These are phyloP conservation scores for Manis crassicaudata DNA, from an alignment of 2,797 vertebrate genomes.

Conservation along the genomic window DNA sequence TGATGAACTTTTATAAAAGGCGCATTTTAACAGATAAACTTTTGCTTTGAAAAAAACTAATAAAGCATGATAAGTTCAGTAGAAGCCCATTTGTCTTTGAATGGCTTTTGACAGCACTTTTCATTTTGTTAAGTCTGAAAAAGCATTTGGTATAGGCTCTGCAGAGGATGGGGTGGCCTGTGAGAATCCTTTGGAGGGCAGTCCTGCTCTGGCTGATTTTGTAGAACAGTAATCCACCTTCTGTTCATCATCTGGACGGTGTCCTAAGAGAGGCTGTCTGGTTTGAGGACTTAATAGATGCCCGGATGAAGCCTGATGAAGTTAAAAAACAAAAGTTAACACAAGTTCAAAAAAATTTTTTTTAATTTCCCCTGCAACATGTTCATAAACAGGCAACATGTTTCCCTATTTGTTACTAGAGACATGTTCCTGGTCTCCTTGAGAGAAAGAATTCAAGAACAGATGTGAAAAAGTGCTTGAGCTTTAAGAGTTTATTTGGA, in stretches of 20 bases:
- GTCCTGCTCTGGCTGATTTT: neutral
- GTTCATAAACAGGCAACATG: neutral
- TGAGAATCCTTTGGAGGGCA: neutral
- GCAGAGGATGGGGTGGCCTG: neutral
- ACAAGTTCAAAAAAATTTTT: no score
- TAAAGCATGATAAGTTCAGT: neutral
- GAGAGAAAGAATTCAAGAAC: no score
- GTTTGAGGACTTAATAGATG: neutral
- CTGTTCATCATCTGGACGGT: neutral
- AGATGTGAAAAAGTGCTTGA: no score
- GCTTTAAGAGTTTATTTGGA: no score
- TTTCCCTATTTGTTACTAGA: no score
- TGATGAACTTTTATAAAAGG: slow-evolving; percentile 66
- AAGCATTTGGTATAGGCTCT: fast-evolving
- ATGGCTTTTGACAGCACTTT: neutral
- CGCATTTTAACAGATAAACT: slow-evolving; percentile 58
- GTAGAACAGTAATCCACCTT: neutral
- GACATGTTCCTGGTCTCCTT: no score
- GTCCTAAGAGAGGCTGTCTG: neutral
- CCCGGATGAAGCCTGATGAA: no score
- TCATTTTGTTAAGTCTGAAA: neutral
- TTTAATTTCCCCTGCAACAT: fast-evolving
- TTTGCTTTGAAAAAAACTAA: neutral
- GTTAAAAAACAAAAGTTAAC: neutral
- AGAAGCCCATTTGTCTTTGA: neutral